These are phyloP conservation scores for Caenorhabditis wallacei DNA, from an alignment of 2,888 invertebrate genomes.

Conservation along the genomic window DNA sequence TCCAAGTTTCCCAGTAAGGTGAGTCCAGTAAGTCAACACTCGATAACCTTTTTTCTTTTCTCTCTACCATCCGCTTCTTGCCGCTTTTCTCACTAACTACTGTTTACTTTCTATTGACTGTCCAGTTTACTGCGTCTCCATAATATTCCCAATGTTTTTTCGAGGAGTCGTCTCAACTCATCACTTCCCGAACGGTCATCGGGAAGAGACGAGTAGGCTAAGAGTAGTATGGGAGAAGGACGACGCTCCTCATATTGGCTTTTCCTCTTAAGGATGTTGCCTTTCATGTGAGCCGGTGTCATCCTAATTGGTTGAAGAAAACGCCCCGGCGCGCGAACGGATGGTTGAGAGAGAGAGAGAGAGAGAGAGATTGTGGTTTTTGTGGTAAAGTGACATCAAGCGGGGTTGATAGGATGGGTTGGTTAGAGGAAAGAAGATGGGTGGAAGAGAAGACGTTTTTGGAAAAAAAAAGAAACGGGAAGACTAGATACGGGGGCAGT, in stretches of 20 bases:
- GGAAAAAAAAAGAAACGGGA: slow-evolving; percentile 56
- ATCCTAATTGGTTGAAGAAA: slow-evolving; percentile 43
- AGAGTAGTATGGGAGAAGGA: slow-evolving; percentile 47
- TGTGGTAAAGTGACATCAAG: slow-evolving; percentile 31
- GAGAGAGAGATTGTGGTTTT: slow-evolving; percentile 1
- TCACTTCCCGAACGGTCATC: slow-evolving; percentile 64
- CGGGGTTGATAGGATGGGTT: slow-evolving; percentile 35
- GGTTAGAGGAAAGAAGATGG: slow-evolving; percentile 22
- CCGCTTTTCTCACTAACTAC: slow-evolving; percentile 63
- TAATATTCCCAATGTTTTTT: slow-evolving; percentile 27
- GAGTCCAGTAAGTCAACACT: slow-evolving; percentile 57
- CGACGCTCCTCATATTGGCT: slow-evolving; percentile 50
- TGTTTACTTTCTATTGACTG: slow-evolving; percentile 64
- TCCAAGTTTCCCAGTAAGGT: slow-evolving; percentile 33
- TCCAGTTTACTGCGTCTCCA: slow-evolving; percentile 60
- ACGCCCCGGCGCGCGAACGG: slow-evolving; percentile 1
- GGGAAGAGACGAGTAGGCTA: slow-evolving; percentile 45
- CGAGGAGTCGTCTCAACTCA: slow-evolving; percentile 17
- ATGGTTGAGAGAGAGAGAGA: too few species aligned
- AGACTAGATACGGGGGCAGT: slow-evolving; percentile 62
- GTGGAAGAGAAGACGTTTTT: slow-evolving; percentile 46
- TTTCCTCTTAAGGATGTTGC: slow-evolving; percentile 68
- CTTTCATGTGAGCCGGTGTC: slow-evolving; percentile 65
- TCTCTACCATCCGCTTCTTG: slow-evolving; percentile 33
- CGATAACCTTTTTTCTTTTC: slow-evolving; percentile 31